phyloP scores from a whole-genome alignment of 1,140 invertebrate genomes.

The Calliphora vicina region DNA sequence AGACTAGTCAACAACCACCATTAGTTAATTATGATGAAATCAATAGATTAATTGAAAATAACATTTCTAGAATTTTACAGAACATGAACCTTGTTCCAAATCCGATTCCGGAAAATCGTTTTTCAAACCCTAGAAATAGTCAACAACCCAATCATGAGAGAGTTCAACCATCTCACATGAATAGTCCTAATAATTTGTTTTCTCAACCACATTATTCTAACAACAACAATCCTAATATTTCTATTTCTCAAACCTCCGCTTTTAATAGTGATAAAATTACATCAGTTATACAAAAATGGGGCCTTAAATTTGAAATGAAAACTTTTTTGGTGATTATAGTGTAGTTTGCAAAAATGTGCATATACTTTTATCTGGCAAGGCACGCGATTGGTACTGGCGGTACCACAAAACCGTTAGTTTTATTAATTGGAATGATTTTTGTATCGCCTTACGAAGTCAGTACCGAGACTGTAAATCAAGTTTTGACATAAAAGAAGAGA shows the following conservation, averaged over 20 bases:
- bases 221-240: background rate
- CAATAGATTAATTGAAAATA: background rate
- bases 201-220: background rate
- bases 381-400: slow-evolving; percentile 1
- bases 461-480: background rate
- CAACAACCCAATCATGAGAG: background rate
- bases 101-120: background rate
- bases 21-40: background rate
- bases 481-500: slow-evolving; percentile 11
- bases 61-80: background rate
- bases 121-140: background rate
- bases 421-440: slow-evolving; percentile 8
- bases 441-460: background rate
- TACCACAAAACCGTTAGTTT: background rate
- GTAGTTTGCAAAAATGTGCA: slow-evolving; percentile 2
- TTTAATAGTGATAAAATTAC: background rate
- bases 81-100: background rate
- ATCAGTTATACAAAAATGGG: background rate
- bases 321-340: background rate
- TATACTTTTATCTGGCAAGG: background rate
- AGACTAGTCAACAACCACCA: no score
- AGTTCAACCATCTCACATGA: background rate
- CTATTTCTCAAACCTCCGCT: background rate
- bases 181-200: background rate
- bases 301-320: slow-evolving; percentile 5